Conservation (phyloP, 2,888 invertebrate species). For the Rhaphigaster nebulosa region DNA sequence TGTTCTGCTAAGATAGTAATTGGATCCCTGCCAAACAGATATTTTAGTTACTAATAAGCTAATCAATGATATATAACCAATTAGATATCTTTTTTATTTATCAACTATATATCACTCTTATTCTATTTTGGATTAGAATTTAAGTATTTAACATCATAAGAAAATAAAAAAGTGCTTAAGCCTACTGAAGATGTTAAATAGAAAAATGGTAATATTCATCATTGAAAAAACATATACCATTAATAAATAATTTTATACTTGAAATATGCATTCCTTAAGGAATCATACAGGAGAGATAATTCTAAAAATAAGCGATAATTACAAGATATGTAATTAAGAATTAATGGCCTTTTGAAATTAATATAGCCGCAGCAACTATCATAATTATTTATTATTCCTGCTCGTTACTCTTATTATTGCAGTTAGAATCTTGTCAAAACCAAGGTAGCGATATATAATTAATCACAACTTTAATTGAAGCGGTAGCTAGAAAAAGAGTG, state of each 20-base stretch:
- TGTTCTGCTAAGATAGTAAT: not conserved
- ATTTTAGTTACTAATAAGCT: not conserved
- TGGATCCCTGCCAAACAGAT: slow-evolving; percentile 11
- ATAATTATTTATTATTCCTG: not conserved
- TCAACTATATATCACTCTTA: not conserved
- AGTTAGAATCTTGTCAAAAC: too few species aligned
- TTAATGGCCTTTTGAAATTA: not conserved
- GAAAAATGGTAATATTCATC: not conserved
- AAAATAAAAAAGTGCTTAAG: not conserved
- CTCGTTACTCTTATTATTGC: too few species aligned
- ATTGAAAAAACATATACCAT: not conserved
- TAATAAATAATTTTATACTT: not conserved
- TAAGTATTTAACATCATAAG: not conserved
- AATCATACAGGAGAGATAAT: not conserved
- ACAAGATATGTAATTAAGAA: too few species aligned
- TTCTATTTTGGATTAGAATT: not conserved
- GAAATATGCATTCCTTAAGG: not conserved
- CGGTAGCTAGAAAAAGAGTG: too few species aligned
- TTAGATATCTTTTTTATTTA: not conserved
- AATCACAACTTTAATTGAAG: too few species aligned
- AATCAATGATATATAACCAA: not conserved
- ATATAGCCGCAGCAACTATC: not conserved
- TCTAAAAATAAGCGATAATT: not conserved
- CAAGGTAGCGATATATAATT: too few species aligned
- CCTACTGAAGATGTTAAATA: not conserved